Conservation (phyloP, 2,888 invertebrate species). For the Gnatocerus cornutus region DNA sequence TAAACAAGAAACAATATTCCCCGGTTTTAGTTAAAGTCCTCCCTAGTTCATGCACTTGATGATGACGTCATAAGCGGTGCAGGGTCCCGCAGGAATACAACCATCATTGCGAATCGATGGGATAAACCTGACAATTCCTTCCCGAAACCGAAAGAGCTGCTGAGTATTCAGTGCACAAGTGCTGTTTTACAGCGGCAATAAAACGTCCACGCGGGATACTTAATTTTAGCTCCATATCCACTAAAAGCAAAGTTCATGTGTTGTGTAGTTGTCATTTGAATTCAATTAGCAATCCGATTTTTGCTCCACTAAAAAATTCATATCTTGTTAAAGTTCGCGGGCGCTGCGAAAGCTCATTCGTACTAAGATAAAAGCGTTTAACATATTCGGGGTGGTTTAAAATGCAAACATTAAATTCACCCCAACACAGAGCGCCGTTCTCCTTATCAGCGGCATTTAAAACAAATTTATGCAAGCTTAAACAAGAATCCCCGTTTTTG, state of each 20-base stretch:
- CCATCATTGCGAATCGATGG: not conserved
- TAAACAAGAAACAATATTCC: conserved; percentile 16
- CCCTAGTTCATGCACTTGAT: not conserved
- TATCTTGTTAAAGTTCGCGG: conserved; percentile 30
- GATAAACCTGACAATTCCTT: not conserved
- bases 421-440: conserved; percentile 50
- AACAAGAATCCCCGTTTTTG: conserved; percentile 51
- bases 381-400: conserved; percentile 50
- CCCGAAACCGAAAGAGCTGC: not conserved
- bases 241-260: conserved; percentile 8
- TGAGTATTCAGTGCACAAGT: conserved; percentile 17
- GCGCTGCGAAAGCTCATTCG: not conserved
- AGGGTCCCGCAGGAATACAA: not conserved
- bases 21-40: not conserved
- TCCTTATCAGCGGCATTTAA: conserved; percentile 56
- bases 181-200: conserved; percentile 22
- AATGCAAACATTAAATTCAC: conserved; percentile 52
- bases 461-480: conserved; percentile 57
- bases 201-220: conserved; percentile 19
- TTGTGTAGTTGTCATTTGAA: not conserved
- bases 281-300: too few species aligned
- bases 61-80: conserved; percentile 12
- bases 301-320: conserved; percentile 13
- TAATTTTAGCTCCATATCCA: conserved; percentile 21
- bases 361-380: conserved; percentile 47